A percentile compares a stretch with the other conserved stretches of the same genome.
These are phyloP conservation scores for Micromys minutus DNA, from an alignment of 2,113 vertebrate genomes.

Conservation along the genomic window DNA sequence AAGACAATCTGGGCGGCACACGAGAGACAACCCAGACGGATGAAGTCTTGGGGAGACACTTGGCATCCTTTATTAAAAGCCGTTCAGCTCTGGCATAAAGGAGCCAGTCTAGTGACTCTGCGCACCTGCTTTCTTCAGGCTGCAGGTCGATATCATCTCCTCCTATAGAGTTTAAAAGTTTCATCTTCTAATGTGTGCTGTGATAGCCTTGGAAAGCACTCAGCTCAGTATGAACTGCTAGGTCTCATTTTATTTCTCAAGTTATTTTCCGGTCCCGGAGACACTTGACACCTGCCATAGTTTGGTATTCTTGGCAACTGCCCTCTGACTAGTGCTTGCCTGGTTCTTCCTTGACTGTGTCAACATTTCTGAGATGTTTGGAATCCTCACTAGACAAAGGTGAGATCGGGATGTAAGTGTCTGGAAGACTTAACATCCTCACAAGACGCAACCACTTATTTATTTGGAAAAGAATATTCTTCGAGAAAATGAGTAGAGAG, in stretches of 20 bases:
- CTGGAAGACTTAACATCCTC: neutral
- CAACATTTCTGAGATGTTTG: neutral
- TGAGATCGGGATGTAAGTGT: neutral
- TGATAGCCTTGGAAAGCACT: neutral
- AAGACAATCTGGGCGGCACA: neutral
- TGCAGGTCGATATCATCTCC: neutral
- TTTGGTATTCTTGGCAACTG: neutral
- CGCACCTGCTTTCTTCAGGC: neutral
- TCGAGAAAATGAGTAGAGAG: neutral
- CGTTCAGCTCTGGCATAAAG: neutral
- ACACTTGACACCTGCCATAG: neutral
- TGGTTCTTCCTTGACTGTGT: neutral
- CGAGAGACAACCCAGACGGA: slow-evolving; percentile 11
- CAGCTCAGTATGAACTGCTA: neutral
- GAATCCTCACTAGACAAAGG: neutral
- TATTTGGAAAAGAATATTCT: neutral
- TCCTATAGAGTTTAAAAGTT: neutral
- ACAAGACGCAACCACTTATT: neutral
- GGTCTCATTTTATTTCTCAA: slow-evolving; percentile 7
- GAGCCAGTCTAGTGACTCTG: neutral
- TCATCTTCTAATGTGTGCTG: neutral
- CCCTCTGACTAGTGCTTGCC: neutral
- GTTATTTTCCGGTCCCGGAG: neutral
- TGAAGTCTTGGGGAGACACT: neutral
- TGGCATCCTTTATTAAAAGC: neutral